A percentile compares a stretch with the other conserved stretches of the same genome.
phyloP scores from a whole-genome alignment of 2,113 vertebrate genomes.

The Nettapus auritus region DNA sequence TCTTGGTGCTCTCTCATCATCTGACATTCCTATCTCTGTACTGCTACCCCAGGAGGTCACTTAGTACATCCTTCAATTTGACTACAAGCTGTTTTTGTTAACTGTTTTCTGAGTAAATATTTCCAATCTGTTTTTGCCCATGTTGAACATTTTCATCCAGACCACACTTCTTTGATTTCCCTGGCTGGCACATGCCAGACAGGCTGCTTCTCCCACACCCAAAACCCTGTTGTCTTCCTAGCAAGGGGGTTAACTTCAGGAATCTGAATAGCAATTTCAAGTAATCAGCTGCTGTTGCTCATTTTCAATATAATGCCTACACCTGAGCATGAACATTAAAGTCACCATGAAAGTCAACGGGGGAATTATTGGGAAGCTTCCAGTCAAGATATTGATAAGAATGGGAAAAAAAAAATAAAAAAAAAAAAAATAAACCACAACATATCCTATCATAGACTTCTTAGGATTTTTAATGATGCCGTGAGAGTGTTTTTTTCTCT shows the following conservation, averaged over 20 bases:
- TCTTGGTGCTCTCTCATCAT: not conserved
- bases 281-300: not conserved
- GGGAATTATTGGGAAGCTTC: not conserved
- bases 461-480: not conserved
- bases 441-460: not conserved
- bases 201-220: not conserved
- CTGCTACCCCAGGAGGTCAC: not conserved
- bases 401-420: not conserved
- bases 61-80: not conserved
- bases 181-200: not conserved
- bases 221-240: not conserved
- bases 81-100: not conserved
- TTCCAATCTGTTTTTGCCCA: not conserved
- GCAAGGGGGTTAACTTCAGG: not conserved
- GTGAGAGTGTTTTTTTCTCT: not conserved
- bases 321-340: not conserved
- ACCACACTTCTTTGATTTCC: not conserved
- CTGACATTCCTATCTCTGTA: not conserved
- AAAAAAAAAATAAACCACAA: rapidly evolving
- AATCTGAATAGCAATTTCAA: not conserved
- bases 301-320: not conserved
- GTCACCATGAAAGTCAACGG: not conserved
- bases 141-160: not conserved
- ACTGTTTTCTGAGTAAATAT: constrained; percentile 7
- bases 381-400: not conserved